A percentile compares a stretch with the other conserved stretches of the same genome.
phyloP scores from a whole-genome alignment of 2,797 vertebrate species.

The Petrocephalus sullivani region DNA sequence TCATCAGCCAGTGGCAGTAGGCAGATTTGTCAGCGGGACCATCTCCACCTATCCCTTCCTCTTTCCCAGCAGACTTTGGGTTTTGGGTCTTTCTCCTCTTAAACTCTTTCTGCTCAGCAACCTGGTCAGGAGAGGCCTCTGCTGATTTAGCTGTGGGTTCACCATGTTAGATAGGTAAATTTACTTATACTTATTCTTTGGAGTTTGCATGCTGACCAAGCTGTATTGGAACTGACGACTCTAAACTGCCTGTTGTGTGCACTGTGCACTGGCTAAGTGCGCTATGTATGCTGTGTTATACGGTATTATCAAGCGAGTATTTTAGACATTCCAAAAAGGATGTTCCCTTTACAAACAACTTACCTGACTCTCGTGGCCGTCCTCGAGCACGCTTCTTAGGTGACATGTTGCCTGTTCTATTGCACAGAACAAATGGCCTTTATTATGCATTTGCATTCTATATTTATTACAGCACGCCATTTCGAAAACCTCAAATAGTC shows the following conservation, averaged over 20 bases:
- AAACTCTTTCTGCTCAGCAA: neutral
- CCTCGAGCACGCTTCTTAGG: constrained; percentile 55
- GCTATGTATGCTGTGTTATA: neutral
- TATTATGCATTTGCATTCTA: neutral
- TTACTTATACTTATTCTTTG: neutral
- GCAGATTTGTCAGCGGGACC: neutral
- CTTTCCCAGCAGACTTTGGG: constrained; percentile 26
- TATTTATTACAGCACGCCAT: neutral
- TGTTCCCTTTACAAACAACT: neutral
- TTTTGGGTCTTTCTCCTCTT: constrained; percentile 48
- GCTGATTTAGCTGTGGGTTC: constrained; percentile 17
- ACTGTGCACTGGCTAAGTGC: neutral
- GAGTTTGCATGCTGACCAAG: neutral
- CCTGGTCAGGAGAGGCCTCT: constrained; percentile 19
- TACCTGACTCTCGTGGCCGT: constrained; percentile 38
- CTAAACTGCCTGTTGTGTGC: neutral
- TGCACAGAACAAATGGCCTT: neutral
- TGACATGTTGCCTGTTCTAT: constrained; percentile 57
- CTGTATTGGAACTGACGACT: neutral
- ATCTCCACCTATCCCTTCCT: constrained; percentile 36
- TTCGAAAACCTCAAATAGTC: neutral
- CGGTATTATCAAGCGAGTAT: neutral
- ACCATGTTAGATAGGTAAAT: neutral
- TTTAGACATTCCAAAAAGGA: neutral
- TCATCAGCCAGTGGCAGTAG: constrained; percentile 82